Evolutionary conservation across 2,888 invertebrate genomes (phyloP).

Genomic region (Carabus problematicus): DNA sequence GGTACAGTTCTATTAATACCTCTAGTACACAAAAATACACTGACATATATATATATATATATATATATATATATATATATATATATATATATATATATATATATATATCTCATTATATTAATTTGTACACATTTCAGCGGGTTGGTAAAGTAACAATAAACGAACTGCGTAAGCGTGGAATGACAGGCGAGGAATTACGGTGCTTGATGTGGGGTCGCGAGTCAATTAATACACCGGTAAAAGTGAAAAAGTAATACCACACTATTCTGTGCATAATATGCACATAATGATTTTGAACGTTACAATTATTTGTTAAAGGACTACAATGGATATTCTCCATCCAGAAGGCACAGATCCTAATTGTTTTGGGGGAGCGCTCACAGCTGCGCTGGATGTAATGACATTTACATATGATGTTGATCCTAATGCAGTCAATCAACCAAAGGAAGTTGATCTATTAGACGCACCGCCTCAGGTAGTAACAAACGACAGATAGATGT

Average conservation of each 20-base stretch:
- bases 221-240: constrained; percentile 85
- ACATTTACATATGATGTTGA: constrained; percentile 78
- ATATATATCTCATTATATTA: too few relatives aligned
- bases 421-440: constrained; percentile 8
- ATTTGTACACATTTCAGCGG: constrained; percentile 63
- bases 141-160: constrained; percentile 88
- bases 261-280: constrained; percentile 1
- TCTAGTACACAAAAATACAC: not conserved
- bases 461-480: not conserved
- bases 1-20: constrained; percentile 63
- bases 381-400: constrained; percentile 82
- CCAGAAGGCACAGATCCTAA: constrained; percentile 11
- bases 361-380: constrained; percentile 69
- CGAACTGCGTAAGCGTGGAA: constrained; percentile 80
- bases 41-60: too few relatives aligned
- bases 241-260: constrained; percentile 66
- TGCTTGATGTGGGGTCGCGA: constrained; percentile 91
- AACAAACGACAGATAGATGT: not conserved
- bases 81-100: too few relatives aligned
- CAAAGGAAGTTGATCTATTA: too few relatives aligned
- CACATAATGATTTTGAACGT: not conserved
- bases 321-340: constrained; percentile 26
- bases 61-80: too few relatives aligned
- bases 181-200: constrained; percentile 86
- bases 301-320: constrained; percentile 14